Evolutionary conservation across 2,113 vertebrate species (phyloP).

Genomic region (Gallinago jamesoni): DNA sequence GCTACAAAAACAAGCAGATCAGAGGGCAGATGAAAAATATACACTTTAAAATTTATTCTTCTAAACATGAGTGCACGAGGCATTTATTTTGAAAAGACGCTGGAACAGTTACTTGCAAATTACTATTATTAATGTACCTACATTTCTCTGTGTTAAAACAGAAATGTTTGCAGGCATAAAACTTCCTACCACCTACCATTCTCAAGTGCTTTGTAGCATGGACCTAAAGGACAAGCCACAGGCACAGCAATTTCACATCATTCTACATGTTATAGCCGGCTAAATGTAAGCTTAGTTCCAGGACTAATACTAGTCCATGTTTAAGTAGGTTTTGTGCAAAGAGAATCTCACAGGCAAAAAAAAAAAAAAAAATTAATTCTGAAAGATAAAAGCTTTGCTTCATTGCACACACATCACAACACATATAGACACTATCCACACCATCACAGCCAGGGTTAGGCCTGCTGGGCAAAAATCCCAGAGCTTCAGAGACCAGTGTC

Average conservation of each 20-base stretch:
- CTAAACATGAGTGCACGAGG: not conserved
- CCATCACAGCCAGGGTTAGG: not conserved
- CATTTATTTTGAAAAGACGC: not conserved
- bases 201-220: not conserved
- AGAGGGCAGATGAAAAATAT: not conserved
- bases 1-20: not conserved
- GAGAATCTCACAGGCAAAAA: not conserved
- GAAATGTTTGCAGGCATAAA: not conserved
- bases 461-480: not conserved
- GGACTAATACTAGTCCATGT: not conserved
- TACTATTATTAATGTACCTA: not conserved
- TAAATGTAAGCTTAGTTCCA: not conserved
- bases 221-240: not conserved
- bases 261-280: not conserved
- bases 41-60: not conserved
- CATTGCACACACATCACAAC: not conserved
- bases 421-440: not conserved
- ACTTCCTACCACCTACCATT: not conserved
- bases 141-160: not conserved
- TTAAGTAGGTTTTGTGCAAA: not conserved
- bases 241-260: not conserved
- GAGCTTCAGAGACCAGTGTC: not conserved
- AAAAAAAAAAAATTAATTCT: not conserved
- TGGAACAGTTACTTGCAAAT: not conserved
- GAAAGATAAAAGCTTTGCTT: not conserved